Evolutionary conservation across 2,797 vertebrate species (phyloP).

Genomic region (Coccyzus lansbergi): DNA sequence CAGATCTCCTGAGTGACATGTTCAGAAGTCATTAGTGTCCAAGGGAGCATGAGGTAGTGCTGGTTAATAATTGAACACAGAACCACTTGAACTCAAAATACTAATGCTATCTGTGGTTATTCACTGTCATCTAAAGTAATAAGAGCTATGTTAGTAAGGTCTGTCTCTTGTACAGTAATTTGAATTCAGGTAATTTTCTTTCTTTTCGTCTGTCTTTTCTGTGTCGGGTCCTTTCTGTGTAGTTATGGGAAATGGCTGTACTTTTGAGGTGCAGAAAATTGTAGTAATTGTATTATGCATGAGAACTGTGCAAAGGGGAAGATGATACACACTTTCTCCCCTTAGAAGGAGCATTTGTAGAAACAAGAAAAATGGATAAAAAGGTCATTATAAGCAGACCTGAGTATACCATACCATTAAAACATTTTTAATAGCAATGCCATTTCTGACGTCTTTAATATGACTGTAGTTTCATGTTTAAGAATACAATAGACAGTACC

Average conservation of each 20-base stretch:
- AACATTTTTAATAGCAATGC: conserved; percentile 48
- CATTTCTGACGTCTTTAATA: conserved; percentile 36
- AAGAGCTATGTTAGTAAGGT: conserved; percentile 46
- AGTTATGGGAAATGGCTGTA: conserved; percentile 66
- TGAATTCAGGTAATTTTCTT: conserved; percentile 65
- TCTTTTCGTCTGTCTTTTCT: neutral
- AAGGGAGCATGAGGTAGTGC: conserved; percentile 9
- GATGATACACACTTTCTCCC: neutral
- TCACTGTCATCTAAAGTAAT: conserved; percentile 66
- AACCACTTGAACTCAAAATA: conserved; percentile 56
- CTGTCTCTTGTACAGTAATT: conserved; percentile 41
- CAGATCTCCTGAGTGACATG: neutral
- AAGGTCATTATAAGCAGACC: conserved; percentile 23
- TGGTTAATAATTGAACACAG: conserved; percentile 26
- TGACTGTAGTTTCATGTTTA: neutral
- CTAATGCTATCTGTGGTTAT: conserved; percentile 55
- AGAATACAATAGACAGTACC: neutral
- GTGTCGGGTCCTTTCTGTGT: neutral
- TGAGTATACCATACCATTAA: conserved; percentile 20
- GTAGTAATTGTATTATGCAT: conserved; percentile 58
- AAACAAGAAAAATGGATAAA: conserved; percentile 33
- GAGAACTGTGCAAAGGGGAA: conserved; percentile 43
- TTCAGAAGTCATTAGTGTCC: conserved; percentile 41
- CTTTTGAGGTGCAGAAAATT: conserved; percentile 69
- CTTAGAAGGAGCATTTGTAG: conserved; percentile 35